Evolutionary conservation across 2,888 invertebrate genomes (phyloP).

Genomic region (Agrochola lota): DNA sequence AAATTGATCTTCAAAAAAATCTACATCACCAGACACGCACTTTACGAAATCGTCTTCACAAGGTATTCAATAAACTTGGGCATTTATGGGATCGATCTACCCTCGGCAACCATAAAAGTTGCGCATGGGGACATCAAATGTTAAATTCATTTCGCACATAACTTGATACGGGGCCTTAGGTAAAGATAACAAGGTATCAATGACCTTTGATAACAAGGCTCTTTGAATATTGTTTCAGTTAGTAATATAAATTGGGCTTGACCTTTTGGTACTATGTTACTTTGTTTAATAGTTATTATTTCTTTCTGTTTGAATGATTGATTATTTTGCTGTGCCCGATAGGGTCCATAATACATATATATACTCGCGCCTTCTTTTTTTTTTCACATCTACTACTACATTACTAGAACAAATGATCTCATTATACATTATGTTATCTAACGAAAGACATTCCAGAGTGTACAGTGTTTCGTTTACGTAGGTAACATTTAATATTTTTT

Average conservation of each 20-base stretch:
- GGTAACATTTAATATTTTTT: too few relatives aligned
- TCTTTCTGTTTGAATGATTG: not conserved
- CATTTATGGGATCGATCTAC: slow-evolving; percentile 51
- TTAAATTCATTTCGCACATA: slow-evolving; percentile 65
- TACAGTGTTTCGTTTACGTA: too few relatives aligned
- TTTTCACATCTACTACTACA: too few relatives aligned
- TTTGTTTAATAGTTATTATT: not conserved
- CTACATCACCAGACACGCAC: slow-evolving; percentile 5
- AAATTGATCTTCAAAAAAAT: slow-evolving; percentile 44
- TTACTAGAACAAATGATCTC: too few relatives aligned
- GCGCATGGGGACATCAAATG: slow-evolving; percentile 59
- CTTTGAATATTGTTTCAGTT: slow-evolving; percentile 28
- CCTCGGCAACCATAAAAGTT: slow-evolving; percentile 46
- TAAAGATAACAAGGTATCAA: slow-evolving; percentile 60
- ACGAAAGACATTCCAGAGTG: too few relatives aligned
- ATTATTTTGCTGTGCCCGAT: not conserved
- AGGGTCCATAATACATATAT: not conserved
- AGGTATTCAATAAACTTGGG: slow-evolving; percentile 60
- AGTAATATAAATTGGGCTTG: slow-evolving; percentile 27
- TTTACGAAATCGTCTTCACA: slow-evolving; percentile 31
- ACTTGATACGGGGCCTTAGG: slow-evolving; percentile 40
- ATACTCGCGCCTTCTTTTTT: not conserved
- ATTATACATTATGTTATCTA: too few relatives aligned
- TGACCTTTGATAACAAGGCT: slow-evolving; percentile 57
- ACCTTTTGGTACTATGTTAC: not conserved